Evolutionary conservation across 1,140 invertebrate genomes (phyloP), one percentile per base, ranked within the genome.

Genomic region (Zaprionus ornatus): DNA sequence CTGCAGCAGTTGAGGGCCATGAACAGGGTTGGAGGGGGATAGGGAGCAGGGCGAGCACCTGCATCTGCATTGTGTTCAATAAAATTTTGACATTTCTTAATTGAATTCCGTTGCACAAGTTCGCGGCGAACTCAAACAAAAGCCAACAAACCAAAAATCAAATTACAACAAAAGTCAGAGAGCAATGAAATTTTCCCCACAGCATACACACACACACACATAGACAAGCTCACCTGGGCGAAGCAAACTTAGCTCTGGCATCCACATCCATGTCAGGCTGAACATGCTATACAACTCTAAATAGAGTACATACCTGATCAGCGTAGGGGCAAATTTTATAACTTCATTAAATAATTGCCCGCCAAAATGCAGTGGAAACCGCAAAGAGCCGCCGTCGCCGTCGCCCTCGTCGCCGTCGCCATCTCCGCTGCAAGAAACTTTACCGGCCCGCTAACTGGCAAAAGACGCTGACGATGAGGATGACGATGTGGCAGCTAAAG

Each of bases 1-100:
- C 66, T 19, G 12, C 50, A 64, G 71, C 71, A 13, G 45, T 35
- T 37, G 35, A 55, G 19, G 27, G 3, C 21, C 21, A 54, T 15
- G 32, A 13, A 3, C 13, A 37, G 35, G 35, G 3, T 4, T 13
- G 13, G 12, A 2, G 35, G 13, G 40, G 40, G n/a, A 42, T n/a
- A 15, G 52, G 48, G 35, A 62, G 56, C 5, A 15, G 52, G 48
- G 35, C 57, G 56, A 75, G 68, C 82, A 66, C 55, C 54, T 55
- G 72, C 50, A 68, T 68, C 78, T 72, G 77, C 84, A 88, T 83
- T 88, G 84, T 88, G 86, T 90, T 90, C 85, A 90, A 90, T 90
- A 90, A 90, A 90, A 90, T 90, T 90, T 90, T 82, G 85, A 90
- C 85, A 90, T 90, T 85, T 90, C 86, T 72, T 90, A 90, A 90